Percentiles rank a stretch among this genome's conserved stretches.
Conservation (phyloP, 2,888 invertebrate genomes). For the Ligdia adustata region DNA sequence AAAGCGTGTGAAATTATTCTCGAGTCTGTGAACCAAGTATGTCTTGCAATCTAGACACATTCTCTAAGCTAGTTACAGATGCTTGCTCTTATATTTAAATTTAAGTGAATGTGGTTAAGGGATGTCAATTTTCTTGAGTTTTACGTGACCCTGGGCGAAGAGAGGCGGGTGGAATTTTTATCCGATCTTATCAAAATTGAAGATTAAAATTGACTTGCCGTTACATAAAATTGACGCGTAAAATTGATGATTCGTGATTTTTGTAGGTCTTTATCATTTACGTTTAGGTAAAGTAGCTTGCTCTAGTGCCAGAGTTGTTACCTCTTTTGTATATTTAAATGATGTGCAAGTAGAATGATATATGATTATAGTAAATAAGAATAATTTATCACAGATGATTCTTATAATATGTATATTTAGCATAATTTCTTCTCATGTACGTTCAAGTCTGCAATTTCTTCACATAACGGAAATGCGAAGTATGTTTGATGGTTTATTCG, state of each 20-base stretch:
- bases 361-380: too few relatives aligned
- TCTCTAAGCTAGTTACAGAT: conserved; percentile 63
- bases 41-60: conserved; percentile 36
- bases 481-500: too few relatives aligned
- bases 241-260: neutral
- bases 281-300: neutral
- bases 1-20: too few relatives aligned
- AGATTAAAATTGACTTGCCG: conserved; percentile 23
- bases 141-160: conserved; percentile 53
- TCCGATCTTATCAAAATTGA: conserved; percentile 47
- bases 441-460: too few relatives aligned
- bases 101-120: conserved; percentile 63
- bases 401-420: too few relatives aligned
- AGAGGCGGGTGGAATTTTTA: conserved; percentile 41
- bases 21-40: too few relatives aligned
- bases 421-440: too few relatives aligned
- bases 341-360: too few relatives aligned
- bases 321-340: too few relatives aligned
- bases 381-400: too few relatives aligned
- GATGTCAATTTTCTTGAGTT: conserved; percentile 66
- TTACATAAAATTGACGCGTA: conserved; percentile 19
- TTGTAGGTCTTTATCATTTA: neutral
- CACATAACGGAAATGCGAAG: too few relatives aligned
- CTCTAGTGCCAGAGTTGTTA: too few relatives aligned
- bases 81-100: conserved; percentile 78